phyloP scores from a whole-genome alignment of 2,113 vertebrate genomes.

The Geothlypis trichas region DNA sequence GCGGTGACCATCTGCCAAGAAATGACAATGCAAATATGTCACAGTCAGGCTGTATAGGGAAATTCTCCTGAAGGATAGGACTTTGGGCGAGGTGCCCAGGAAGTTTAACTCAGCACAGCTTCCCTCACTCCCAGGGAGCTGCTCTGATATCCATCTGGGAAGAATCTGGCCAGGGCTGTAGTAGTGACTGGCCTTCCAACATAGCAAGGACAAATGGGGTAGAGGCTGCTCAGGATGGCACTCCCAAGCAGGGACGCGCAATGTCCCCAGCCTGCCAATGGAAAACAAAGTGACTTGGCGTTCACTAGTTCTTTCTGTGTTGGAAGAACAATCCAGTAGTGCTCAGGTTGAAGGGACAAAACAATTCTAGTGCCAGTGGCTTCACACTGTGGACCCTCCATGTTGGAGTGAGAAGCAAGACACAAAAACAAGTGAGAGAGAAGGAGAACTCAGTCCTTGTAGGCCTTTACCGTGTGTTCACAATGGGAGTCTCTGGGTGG shows the following conservation, averaged over 20 bases:
- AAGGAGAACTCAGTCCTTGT: not conserved
- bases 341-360: not conserved
- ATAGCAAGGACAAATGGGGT: not conserved
- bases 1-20: not conserved
- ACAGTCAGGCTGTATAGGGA: not conserved
- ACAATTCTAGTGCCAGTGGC: not conserved
- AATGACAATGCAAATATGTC: not conserved
- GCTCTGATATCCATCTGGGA: not conserved
- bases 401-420: not conserved
- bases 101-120: not conserved
- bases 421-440: not conserved
- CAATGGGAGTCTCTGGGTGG: not conserved
- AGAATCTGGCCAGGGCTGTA: not conserved
- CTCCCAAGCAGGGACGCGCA: fast-evolving
- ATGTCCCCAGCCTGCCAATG: not conserved
- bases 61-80: not conserved
- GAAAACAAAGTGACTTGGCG: not conserved
- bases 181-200: not conserved
- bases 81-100: not conserved
- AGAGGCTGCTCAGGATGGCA: not conserved
- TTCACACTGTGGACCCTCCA: not conserved
- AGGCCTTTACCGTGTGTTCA: not conserved
- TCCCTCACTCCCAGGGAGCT: not conserved
- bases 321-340: not conserved
- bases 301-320: not conserved